phyloP scores from a whole-genome alignment of 2,797 vertebrate species.

The Alosa sapidissima region DNA sequence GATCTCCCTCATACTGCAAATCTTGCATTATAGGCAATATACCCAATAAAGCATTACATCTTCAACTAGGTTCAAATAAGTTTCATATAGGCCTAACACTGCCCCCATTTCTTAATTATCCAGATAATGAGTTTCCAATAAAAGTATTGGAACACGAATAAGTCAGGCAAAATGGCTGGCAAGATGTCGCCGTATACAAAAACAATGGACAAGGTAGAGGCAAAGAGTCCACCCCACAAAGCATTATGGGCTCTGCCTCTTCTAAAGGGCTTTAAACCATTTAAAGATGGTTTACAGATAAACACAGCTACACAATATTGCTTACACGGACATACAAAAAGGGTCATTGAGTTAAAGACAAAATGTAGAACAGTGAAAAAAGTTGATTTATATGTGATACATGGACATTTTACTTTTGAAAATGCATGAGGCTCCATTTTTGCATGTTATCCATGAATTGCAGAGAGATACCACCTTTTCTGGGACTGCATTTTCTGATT shows the following conservation, averaged over 20 bases:
- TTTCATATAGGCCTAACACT: neutral
- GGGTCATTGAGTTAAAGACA: neutral
- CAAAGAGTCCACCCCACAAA: neutral
- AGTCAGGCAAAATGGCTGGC: neutral
- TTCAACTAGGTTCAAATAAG: neutral
- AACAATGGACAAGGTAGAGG: neutral
- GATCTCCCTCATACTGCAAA: neutral
- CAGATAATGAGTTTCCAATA: neutral
- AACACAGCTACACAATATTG: neutral
- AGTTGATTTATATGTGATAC: too few relatives aligned
- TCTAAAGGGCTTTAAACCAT: neutral
- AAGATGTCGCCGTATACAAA: neutral
- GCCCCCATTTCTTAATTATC: neutral
- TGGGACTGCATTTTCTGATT: neutral
- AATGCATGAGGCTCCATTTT: neutral
- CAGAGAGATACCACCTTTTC: neutral
- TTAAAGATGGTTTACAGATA: neutral
- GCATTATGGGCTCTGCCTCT: neutral
- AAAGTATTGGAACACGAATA: neutral
- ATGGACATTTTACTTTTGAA: neutral
- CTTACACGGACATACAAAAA: neutral
- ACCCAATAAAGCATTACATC: neutral
- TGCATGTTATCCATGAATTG: neutral
- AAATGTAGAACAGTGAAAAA: neutral
- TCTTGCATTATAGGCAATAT: neutral